Percentiles rank a stretch among this genome's conserved stretches.
Evolutionary conservation across 2,113 vertebrate species (phyloP).

Genomic region (Tenrec ecaudatus): DNA sequence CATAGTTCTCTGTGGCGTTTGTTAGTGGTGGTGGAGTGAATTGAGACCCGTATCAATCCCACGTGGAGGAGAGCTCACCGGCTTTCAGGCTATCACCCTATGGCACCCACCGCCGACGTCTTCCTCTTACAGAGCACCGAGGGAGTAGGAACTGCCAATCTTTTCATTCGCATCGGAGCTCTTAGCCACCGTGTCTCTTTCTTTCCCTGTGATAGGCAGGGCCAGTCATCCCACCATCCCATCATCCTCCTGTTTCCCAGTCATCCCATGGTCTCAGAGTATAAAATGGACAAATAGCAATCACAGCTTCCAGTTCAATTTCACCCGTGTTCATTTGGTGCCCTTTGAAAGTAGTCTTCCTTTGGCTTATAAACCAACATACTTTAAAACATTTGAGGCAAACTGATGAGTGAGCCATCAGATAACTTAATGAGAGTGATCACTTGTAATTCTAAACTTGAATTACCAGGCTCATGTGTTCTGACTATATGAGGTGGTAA

Average conservation of each 20-base stretch:
- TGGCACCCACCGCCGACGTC: too few relatives aligned
- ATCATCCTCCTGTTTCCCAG: neutral
- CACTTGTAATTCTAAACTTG: neutral
- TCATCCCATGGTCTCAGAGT: constrained; percentile 2
- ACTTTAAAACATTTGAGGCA: neutral
- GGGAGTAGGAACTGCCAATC: neutral
- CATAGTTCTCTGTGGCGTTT: too few relatives aligned
- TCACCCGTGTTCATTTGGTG: neutral
- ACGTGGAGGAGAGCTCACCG: too few relatives aligned
- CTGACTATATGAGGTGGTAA: neutral
- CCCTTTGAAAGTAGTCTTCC: neutral
- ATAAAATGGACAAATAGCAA: neutral
- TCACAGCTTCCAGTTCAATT: neutral
- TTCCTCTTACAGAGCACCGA: neutral
- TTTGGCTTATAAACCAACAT: neutral
- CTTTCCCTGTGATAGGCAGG: too few relatives aligned
- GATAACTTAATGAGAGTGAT: neutral
- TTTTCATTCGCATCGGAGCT: neutral
- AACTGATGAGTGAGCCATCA: neutral
- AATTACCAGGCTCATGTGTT: neutral
- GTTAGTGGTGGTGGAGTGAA: too few relatives aligned
- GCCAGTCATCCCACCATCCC: neutral
- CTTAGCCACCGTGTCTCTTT: neutral
- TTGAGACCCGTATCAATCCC: too few relatives aligned
- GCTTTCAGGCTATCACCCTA: too few relatives aligned